Base-by-base conservation (phyloP, 2,797 vertebrate species). In the Lacerta agilis region DNA sequence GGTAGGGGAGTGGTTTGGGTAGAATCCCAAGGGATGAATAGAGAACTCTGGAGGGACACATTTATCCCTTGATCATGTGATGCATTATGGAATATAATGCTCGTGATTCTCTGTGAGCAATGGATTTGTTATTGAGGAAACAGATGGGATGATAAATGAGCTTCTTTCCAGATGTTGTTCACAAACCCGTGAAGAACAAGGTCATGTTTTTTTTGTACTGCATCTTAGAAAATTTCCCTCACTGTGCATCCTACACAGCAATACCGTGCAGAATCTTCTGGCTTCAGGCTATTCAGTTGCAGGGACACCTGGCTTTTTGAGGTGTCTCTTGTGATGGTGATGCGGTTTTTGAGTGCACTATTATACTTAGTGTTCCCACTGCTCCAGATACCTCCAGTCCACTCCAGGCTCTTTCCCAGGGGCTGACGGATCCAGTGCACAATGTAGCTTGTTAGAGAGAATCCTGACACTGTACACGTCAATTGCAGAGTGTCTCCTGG, bases 251-350 rank as follows among this genome's bases (percentile, higher is more conserved):
- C 89, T 15, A 55, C 23, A 84, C 91, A 92, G 25, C 41, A 88
- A 90, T 90, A 93, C 38, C 49, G 29, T 20, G 88, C 86, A 1
- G 78, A 87, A 55, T 94, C 93, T 69, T 83, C 85, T 55, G 66
- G 11, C 23, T 58, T 85, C 41, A 90, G 29, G 2, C 4, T 36
- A 5, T 2, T 82, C n/a, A 88, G 8, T 18, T 80, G 55, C 6
- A 93, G 27, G 25, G 17, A 86, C 10, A 82, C n/a, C 20, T 71
- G 71, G 49, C 78, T 83, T 61, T 85, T 80, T 27, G 33, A 20
- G 18, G 61, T 91, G 61, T 92, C 88, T 18, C 81, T 83, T 17
- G 67, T 78, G 45, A 87, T 66, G 27, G 10, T 80, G 27, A 78
- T 7, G 80, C 36, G 49, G 11, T 29, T 45, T 83, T 58, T 29